These are phyloP conservation scores for Phyllopteryx taeniolatus DNA, from an alignment of 2,113 vertebrate species.

Conservation along the genomic window DNA sequence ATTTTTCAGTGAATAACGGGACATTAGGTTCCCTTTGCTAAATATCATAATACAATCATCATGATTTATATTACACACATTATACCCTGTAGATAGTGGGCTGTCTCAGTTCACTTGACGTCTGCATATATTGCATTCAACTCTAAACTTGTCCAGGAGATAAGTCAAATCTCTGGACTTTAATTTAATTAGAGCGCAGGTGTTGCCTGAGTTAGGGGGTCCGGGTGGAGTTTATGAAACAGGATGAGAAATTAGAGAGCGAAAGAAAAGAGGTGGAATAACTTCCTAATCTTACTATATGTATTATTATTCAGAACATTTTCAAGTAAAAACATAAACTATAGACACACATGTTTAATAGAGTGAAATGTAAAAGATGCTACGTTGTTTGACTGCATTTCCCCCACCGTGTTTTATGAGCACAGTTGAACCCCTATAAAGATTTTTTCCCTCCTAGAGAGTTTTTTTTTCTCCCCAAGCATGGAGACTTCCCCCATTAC, in stretches of 20 bases:
- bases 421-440: neutral
- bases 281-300: neutral
- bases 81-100: neutral
- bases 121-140: neutral
- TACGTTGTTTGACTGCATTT: neutral
- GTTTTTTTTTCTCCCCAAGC: slow-evolving; percentile 3
- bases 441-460: slow-evolving; percentile 13
- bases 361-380: neutral
- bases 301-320: neutral
- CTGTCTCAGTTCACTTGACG: neutral
- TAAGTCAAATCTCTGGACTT: slow-evolving; percentile 3
- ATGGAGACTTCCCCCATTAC: neutral
- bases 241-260: neutral
- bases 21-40: neutral
- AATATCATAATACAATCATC: neutral
- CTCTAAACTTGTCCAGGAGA: neutral
- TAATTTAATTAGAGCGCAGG: slow-evolving; percentile 3
- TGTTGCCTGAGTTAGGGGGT: neutral
- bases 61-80: no score
- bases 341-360: neutral
- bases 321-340: neutral
- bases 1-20: no score
- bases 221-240: neutral
- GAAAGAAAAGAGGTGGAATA: neutral
- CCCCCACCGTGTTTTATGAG: neutral